Evolutionary conservation across 2,797 vertebrate species (phyloP).

Genomic region (Melanotaenia boesemani): DNA sequence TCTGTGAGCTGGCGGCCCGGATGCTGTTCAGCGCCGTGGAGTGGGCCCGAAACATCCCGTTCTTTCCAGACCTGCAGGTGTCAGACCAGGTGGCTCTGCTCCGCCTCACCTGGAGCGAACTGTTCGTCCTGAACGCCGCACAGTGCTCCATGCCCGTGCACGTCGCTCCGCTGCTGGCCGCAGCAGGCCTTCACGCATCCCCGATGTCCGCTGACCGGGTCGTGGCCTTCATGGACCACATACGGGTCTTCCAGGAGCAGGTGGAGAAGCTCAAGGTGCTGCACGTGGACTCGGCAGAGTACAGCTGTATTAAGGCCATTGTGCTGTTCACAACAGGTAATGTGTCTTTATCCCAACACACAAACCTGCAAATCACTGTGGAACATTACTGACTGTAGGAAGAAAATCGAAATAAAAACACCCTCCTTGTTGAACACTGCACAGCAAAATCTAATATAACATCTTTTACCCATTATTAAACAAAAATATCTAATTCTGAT

Average conservation of each 20-base stretch:
- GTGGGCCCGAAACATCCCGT: conserved; percentile 98
- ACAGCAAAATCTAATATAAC: no score
- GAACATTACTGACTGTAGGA: no score
- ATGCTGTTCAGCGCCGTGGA: conserved; percentile 98
- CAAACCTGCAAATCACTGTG: background rate
- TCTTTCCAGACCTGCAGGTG: conserved; percentile 97
- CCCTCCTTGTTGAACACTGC: no score
- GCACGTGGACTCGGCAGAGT: conserved; percentile 96
- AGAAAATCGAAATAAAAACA: no score
- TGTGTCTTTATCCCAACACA: background rate
- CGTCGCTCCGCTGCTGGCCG: conserved; percentile 94
- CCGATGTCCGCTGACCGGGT: conserved; percentile 97
- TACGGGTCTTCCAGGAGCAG: conserved; percentile 98
- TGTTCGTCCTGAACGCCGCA: conserved; percentile 96
- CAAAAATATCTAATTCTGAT: no score
- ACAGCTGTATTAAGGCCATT: conserved; percentile 97
- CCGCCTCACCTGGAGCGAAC: conserved; percentile 96
- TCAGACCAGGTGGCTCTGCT: conserved; percentile 97
- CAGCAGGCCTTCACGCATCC: conserved; percentile 95
- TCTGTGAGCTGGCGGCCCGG: conserved; percentile 96
- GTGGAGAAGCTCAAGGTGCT: conserved; percentile 97
- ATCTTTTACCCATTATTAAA: no score
- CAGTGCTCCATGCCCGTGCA: conserved; percentile 98
- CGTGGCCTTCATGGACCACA: conserved; percentile 99
- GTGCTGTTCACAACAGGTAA: conserved; percentile 97